phyloP scores from a whole-genome alignment of 1,140 invertebrate species.

The Phocides pigmalion region DNA sequence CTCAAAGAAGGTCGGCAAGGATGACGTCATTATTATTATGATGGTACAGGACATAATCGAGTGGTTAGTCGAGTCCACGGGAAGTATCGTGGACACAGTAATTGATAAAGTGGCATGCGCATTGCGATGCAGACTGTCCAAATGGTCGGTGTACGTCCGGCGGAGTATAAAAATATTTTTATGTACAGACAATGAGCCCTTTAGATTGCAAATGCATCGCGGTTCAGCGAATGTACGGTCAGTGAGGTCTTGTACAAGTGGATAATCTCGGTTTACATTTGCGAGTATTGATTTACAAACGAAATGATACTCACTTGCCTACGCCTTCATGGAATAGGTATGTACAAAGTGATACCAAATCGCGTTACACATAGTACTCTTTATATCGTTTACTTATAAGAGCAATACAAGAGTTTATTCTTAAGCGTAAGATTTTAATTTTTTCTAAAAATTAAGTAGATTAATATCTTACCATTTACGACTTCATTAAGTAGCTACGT shows the following conservation, averaged over 20 bases:
- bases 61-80: conserved; percentile 42
- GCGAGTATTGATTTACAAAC: conserved; percentile 31
- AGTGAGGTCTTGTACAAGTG: conserved; percentile 45
- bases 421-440: too few relatives aligned
- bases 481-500: too few relatives aligned
- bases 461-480: too few relatives aligned
- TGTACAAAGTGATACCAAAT: too few relatives aligned
- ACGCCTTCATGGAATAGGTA: background rate
- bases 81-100: conserved; percentile 50
- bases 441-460: too few relatives aligned
- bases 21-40: conserved; percentile 71
- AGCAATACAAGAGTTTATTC: too few relatives aligned
- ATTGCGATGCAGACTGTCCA: conserved; percentile 37
- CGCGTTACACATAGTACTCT: too few relatives aligned
- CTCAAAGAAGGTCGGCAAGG: conserved; percentile 64
- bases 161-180: conserved; percentile 41
- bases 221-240: conserved; percentile 23
- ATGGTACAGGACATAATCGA: conserved; percentile 63
- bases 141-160: conserved; percentile 41
- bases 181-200: conserved; percentile 43
- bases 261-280: conserved; percentile 45
- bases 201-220: conserved; percentile 51
- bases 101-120: conserved; percentile 65
- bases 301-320: conserved; percentile 8
- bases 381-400: too few relatives aligned